Conservation (phyloP, 2,797 vertebrate genomes). For the Lacerta bilineata region DNA sequence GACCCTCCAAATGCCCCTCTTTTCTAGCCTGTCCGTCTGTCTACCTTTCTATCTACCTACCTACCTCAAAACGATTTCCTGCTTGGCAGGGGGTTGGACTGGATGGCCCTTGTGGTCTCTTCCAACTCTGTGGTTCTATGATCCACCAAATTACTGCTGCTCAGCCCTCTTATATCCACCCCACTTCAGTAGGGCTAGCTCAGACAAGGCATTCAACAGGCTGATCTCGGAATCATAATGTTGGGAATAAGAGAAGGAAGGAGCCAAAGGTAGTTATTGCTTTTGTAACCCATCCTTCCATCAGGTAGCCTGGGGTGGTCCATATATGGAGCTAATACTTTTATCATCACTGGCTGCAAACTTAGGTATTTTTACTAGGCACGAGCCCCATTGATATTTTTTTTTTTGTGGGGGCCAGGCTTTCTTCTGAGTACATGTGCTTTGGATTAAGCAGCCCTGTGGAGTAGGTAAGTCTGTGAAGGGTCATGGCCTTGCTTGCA, state of each 20-base stretch:
- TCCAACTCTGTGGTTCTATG: too few species aligned
- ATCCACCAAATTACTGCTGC: background rate
- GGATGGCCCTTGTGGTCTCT: too few species aligned
- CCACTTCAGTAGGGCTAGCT: background rate
- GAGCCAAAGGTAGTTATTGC: background rate
- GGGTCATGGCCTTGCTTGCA: background rate
- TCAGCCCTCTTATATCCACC: background rate
- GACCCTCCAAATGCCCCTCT: too few species aligned
- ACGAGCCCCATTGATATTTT: background rate
- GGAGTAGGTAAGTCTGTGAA: background rate
- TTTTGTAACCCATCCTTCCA: background rate
- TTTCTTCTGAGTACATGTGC: background rate
- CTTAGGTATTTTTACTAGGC: background rate
- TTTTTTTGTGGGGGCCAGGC: too few species aligned
- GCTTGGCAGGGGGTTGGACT: too few species aligned
- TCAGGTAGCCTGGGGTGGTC: background rate
- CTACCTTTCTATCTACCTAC: too few species aligned
- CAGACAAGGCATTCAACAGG: background rate
- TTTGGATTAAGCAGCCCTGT: background rate
- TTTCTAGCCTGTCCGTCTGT: too few species aligned
- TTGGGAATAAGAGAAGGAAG: background rate
- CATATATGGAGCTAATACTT: background rate
- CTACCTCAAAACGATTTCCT: too few species aligned
- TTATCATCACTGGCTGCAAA: background rate
- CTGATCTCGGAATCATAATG: background rate